Percentiles rank a stretch among this genome's conserved stretches.
Evolutionary conservation across 2,888 invertebrate genomes (phyloP).

Genomic region (Nymphalis polychloros): DNA sequence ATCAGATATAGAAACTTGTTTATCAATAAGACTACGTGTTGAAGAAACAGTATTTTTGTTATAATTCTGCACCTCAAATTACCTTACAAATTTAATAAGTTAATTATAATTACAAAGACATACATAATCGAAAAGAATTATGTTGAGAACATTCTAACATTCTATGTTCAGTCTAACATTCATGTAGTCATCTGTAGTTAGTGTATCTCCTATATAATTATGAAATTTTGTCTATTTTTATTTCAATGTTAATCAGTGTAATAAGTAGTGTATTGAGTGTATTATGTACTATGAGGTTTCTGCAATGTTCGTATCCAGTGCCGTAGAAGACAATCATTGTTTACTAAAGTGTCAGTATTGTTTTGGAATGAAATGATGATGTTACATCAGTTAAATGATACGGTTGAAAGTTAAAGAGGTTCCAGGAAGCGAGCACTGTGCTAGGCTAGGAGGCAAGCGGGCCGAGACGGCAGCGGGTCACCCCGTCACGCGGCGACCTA

Average conservation of each 20-base stretch:
- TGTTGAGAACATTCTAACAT: too few relatives aligned
- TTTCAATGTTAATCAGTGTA: too few relatives aligned
- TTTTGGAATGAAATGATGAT: neutral
- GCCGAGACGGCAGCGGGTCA: conserved; percentile 68
- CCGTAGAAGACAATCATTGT: neutral
- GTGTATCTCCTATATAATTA: too few relatives aligned
- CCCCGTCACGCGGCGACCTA: conserved; percentile 74
- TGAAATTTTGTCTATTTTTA: too few relatives aligned
- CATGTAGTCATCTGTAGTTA: too few relatives aligned
- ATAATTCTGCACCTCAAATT: neutral
- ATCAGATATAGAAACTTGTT: conserved; percentile 75
- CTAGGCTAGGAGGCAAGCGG: conserved; percentile 56
- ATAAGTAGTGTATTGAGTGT: neutral
- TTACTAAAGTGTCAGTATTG: conserved; percentile 2
- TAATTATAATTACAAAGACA: too few relatives aligned
- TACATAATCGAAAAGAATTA: too few relatives aligned
- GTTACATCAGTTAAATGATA: neutral
- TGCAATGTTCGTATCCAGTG: neutral
- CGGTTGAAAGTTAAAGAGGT: conserved; percentile 29
- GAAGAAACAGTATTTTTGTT: conserved; percentile 32
- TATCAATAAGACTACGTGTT: conserved; percentile 58
- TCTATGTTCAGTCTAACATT: too few relatives aligned
- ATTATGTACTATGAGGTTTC: neutral
- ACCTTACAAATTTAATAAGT: neutral
- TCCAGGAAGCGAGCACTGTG: conserved; percentile 56